Evolutionary conservation across 2,888 invertebrate genomes (phyloP).

Genomic region (Macrosiphum euphorbiae): DNA sequence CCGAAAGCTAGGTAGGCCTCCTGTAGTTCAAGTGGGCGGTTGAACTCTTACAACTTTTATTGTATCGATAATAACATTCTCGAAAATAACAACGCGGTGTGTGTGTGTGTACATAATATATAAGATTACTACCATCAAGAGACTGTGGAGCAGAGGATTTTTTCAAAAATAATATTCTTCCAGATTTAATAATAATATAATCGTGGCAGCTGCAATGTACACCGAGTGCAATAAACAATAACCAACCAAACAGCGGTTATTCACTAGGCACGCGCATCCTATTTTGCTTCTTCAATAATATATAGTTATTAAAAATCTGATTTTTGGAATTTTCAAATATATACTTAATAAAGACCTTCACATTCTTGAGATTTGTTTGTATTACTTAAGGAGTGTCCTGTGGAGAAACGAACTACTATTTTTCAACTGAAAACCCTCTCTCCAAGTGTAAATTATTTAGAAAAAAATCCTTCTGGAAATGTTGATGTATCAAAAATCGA

Average conservation of each 20-base stretch:
- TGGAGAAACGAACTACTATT: background rate
- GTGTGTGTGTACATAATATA: background rate
- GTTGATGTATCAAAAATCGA: background rate
- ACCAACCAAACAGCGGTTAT: background rate
- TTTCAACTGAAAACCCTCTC: background rate
- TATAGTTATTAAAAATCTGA: background rate
- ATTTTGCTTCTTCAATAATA: background rate
- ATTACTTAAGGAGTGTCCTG: background rate
- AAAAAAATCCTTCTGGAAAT: background rate
- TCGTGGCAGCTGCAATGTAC: background rate
- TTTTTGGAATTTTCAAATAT: background rate
- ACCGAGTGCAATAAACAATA: background rate
- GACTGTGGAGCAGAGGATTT: background rate
- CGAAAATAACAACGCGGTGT: background rate
- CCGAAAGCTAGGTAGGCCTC: background rate
- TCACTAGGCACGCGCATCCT: background rate
- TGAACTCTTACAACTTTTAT: background rate
- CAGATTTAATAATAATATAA: background rate
- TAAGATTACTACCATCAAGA: background rate
- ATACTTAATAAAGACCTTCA: background rate
- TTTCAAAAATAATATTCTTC: background rate
- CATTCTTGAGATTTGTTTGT: background rate
- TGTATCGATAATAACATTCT: background rate
- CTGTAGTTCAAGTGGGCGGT: background rate
- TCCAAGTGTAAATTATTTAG: background rate